Conservation (phyloP, 2,797 vertebrate genomes). For the Cyclura pinguis region DNA sequence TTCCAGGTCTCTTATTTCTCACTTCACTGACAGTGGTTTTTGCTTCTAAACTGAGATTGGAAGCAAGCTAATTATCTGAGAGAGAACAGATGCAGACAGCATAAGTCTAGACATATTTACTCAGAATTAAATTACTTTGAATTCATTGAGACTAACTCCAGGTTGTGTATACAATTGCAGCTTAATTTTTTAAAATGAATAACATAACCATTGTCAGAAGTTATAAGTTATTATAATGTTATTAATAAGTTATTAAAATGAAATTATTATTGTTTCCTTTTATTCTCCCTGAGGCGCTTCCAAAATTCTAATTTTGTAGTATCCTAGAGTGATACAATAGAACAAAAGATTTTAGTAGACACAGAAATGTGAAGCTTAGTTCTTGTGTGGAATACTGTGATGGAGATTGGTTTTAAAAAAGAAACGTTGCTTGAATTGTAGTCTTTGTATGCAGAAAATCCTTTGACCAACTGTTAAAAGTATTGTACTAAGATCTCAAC, state of each 20-base stretch:
- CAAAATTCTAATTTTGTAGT: background rate
- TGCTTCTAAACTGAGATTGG: background rate
- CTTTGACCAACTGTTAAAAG: background rate
- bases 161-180: background rate
- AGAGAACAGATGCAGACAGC: background rate
- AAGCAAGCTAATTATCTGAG: background rate
- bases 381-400: background rate
- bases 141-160: background rate
- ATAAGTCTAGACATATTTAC: background rate
- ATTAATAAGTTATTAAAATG: background rate
- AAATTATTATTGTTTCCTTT: background rate
- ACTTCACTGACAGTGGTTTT: background rate
- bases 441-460: background rate
- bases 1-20: background rate
- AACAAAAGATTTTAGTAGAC: background rate
- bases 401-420: background rate
- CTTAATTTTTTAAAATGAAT: background rate
- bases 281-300: background rate
- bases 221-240: too few relatives aligned
- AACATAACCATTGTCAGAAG: too few relatives aligned
- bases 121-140: background rate
- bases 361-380: background rate
- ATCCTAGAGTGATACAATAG: fast-evolving
- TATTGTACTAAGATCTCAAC: background rate
- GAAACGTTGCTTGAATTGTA: background rate